Percentiles rank a stretch among this genome's conserved stretches.
phyloP scores from a whole-genome alignment of 1,140 invertebrate species.

The Dendrolimus punctatus region DNA sequence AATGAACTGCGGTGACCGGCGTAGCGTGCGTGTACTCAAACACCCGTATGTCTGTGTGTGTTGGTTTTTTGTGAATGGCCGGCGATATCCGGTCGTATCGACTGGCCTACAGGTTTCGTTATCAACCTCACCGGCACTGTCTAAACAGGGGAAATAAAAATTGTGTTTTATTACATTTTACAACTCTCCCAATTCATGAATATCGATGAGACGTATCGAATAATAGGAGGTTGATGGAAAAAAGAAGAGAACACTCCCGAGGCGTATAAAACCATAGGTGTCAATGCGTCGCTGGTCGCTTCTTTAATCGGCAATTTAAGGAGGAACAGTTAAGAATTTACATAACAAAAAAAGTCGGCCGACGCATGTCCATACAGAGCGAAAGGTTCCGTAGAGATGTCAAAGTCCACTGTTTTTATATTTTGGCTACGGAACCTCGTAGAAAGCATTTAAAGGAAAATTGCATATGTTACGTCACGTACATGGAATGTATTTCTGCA shows the following conservation, averaged over 20 bases:
- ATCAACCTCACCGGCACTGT: conserved; percentile 62
- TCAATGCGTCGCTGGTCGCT: conserved; percentile 43
- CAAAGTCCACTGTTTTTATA: too few relatives aligned
- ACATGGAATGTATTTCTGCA: too few relatives aligned
- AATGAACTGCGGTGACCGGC: conserved; percentile 49
- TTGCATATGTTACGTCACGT: too few relatives aligned
- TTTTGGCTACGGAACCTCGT: too few relatives aligned
- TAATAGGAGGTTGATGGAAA: conserved; percentile 29
- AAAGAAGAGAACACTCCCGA: conserved; percentile 9
- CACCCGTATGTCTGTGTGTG: conserved; percentile 26
- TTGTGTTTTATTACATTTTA: conserved; percentile 67
- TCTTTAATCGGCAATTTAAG: conserved; percentile 44
- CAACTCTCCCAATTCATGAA: conserved; percentile 48
- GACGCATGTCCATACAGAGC: too few relatives aligned
- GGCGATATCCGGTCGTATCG: conserved; percentile 63
- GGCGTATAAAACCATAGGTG: conserved; percentile 45
- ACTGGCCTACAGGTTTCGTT: conserved; percentile 57
- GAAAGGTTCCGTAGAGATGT: too few relatives aligned
- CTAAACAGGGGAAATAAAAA: conserved; percentile 69
- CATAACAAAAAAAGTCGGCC: conserved; percentile 36
- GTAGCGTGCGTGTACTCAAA: conserved; percentile 18
- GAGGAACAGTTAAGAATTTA: conserved; percentile 43
- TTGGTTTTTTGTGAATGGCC: conserved; percentile 66
- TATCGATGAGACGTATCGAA: conserved; percentile 50
- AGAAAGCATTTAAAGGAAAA: too few relatives aligned